Base-by-base conservation (phyloP, 2,113 vertebrate genomes). In the Thamnaconus septentrionalis region DNA sequence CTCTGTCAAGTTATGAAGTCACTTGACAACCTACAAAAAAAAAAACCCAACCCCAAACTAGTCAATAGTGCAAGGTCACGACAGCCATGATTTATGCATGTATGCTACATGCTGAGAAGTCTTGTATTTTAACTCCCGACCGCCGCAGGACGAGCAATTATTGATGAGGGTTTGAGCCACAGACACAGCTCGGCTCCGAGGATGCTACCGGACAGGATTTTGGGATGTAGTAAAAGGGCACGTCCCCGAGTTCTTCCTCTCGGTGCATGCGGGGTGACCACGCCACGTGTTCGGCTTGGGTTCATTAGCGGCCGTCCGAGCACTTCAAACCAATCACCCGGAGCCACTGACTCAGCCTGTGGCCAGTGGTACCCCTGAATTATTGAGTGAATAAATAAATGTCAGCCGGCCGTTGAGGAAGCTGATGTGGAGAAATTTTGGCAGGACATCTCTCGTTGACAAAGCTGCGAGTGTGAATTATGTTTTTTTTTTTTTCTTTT, bases 161-260 rank as follows among this genome's bases (percentile, higher is more conserved):
- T 89, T 82, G 51, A 86, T 87, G 82, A 83, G 57, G 4, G 12
- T 71, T 76, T 80, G 51, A 39, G 65, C 56, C 75, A 64, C 56
- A 42, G 47, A 60, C 51, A 57, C 50, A 39, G 62, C 63, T 64
- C 12, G 56, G 40, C 55, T 46, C 45, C 50, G 56, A 12, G 47
- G 61, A 52, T 10, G 53, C 4, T 41, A 66, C 72, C 41, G 58
- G 56, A 72, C 57, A 68, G 4, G 4, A 43, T 57, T 59, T 67
- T 54, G 18, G 18, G 18, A 54, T 65, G 53, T 76, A 11, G 4
- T 39, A 66, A 64, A 40, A 53, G 4, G 59, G 61, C 44, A 4
- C 18, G 4, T 48, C 59, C 47, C 47, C 48, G 43, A 57, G 58
- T 60, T 66, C 48, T 53, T 74, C 73, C 75, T 74, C 59, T 66